These are phyloP conservation scores for Hypothenemus hampei DNA, from an alignment of 1,140 invertebrate genomes.

Conservation along the genomic window DNA sequence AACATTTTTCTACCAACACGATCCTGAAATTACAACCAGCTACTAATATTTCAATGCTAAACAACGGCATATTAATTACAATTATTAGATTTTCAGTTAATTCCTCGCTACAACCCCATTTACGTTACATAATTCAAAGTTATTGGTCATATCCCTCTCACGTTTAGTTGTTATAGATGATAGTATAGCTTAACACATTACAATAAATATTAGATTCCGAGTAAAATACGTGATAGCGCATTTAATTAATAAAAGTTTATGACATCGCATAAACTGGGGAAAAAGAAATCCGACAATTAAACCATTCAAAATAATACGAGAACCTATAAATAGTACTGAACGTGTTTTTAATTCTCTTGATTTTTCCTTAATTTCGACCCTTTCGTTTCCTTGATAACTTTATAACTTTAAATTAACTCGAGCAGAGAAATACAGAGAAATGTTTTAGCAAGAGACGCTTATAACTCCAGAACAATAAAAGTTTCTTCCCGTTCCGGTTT, in stretches of 20 bases:
- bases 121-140: slow-evolving; percentile 29
- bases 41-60: too few relatives aligned
- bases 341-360: neutral
- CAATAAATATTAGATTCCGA: neutral
- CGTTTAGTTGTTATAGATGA: slow-evolving; percentile 1
- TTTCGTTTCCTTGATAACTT: neutral
- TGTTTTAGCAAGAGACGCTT: neutral
- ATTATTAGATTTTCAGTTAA: slow-evolving; percentile 22
- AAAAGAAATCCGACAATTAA: neutral
- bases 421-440: neutral
- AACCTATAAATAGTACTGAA: neutral
- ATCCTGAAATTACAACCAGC: too few relatives aligned
- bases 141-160: slow-evolving; percentile 30
- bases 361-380: neutral
- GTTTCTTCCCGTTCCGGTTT: neutral
- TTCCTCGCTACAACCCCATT: slow-evolving; percentile 12
- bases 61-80: slow-evolving; percentile 25
- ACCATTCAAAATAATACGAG: neutral
- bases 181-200: neutral
- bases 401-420: neutral
- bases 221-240: neutral
- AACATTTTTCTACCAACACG: too few relatives aligned
- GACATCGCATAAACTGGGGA: neutral
- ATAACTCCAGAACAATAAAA: neutral
- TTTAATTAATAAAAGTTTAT: neutral